These are phyloP conservation scores for Oceanodroma leucorhoa DNA, from an alignment of 2,797 vertebrate genomes.

Conservation along the genomic window DNA sequence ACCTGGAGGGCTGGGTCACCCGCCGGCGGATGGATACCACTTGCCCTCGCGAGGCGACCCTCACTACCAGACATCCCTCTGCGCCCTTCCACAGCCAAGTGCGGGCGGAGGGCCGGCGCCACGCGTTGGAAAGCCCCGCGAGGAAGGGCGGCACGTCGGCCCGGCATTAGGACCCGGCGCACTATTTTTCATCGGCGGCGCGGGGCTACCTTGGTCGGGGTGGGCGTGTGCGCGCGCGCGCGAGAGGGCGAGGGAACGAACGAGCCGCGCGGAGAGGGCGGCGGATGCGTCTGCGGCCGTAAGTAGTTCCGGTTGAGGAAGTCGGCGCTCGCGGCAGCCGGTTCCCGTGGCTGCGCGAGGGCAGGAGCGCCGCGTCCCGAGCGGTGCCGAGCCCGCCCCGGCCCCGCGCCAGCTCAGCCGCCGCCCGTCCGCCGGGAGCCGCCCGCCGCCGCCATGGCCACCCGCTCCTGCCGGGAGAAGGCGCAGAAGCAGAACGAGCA, in stretches of 20 bases:
- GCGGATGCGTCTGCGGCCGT: not conserved
- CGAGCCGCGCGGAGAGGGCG: too few species aligned
- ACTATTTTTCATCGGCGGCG: not conserved
- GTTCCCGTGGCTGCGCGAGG: constrained; percentile 6
- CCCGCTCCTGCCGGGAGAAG: constrained; percentile 95
- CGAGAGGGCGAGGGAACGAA: too few species aligned
- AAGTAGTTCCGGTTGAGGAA: constrained; percentile 55
- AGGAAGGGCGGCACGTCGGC: rapidly evolving
- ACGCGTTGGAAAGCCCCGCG: rapidly evolving
- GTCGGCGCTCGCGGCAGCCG: not conserved
- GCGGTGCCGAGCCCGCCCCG: not conserved
- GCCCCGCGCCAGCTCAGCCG: not conserved
- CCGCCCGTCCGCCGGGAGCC: not conserved
- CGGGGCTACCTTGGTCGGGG: rapidly evolving
- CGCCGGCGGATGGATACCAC: not conserved
- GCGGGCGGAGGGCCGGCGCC: rapidly evolving
- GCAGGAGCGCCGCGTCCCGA: not conserved
- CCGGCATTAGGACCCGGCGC: rapidly evolving
- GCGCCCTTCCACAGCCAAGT: rapidly evolving
- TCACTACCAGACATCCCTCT: rapidly evolving
- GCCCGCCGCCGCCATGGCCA: constrained; percentile 81
- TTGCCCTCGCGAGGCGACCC: rapidly evolving
- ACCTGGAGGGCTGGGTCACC: not conserved
- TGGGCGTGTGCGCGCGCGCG: not conserved
- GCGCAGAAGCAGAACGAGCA: constrained; percentile 97